Conservation (phyloP, 2,797 vertebrate species). For the Dendrocincla fuliginosa region DNA sequence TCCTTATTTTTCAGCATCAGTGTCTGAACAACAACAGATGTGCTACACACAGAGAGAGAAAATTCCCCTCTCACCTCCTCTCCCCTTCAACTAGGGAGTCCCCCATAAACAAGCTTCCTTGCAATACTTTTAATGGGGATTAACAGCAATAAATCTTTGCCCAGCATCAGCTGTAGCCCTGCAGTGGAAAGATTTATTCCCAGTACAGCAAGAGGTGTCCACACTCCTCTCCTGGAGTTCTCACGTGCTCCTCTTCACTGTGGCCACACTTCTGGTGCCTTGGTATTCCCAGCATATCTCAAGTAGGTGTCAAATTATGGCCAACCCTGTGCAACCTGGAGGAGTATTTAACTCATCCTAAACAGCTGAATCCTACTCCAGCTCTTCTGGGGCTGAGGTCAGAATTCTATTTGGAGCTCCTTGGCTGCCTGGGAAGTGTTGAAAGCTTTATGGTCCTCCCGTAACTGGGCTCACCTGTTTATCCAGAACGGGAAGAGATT, state of each 20-base stretch:
- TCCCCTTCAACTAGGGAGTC: not conserved
- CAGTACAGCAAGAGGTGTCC: not conserved
- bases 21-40: not conserved
- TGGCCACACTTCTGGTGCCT: not conserved
- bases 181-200: not conserved
- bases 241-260: not conserved
- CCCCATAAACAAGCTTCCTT: not conserved
- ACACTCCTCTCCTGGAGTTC: not conserved
- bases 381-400: not conserved
- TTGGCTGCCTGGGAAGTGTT: not conserved
- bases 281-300: not conserved
- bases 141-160: not conserved
- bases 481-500: constrained; percentile 28
- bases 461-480: constrained; percentile 65
- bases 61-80: not conserved
- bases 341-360: constrained; percentile 26
- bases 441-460: constrained; percentile 1
- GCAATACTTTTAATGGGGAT: not conserved
- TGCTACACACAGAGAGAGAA: accelerated
- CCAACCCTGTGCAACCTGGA: not conserved
- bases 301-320: constrained; percentile 35
- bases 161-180: not conserved
- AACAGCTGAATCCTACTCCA: not conserved
- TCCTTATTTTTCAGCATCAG: not conserved
- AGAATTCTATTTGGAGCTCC: not conserved